Base-by-base conservation (phyloP, 2,888 invertebrate species). In the Candidula unifasciata region DNA sequence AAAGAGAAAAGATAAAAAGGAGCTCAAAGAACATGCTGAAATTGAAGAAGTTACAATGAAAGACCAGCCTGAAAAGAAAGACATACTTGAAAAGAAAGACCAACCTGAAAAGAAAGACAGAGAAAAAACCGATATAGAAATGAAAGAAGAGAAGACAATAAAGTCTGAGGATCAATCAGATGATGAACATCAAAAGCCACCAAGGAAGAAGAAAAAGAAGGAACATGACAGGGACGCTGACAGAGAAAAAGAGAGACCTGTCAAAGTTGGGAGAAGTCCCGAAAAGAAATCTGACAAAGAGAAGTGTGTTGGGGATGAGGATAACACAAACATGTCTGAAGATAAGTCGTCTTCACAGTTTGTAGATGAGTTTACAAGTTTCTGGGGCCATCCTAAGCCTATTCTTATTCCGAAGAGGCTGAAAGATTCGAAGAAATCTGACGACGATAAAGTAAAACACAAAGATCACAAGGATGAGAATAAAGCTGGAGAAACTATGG, bases 351-450 rank as follows among this genome's bases (percentile, higher is more conserved):
- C 81, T 33, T 85, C 85, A 0, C 82, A 84, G 80, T 79, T 80
- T 64, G 84, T 83, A 18, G 87, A 87, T 60, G 84, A 84, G 16
- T 87, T 87, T 78, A 80, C 80, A 60, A 87, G 87, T 30, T 87
- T 87, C 64, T 87, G 87, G 87, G 87, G 87, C 16, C 86, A 86
- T 37, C 87, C 87, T 10, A 86, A 86, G 52, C 87, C 87, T 6
- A 81, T 87, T n/a, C 84, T 87, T 18, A 85, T 85, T 18, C 85
- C 85, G 8, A 85, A 81, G 57, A 76, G 85, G 35, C 66, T 85
- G 57, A 85, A 81, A 80, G 85, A 87, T 21, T 60, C 80, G 3
- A 83, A 82, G 66, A 87, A 86, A 68, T 73, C 73, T 35, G 85
- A 84, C 35, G 87, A 87, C 16, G 85, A 85, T 16, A 86, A 86